phyloP scores from a whole-genome alignment of 2,797 vertebrate species.

The Linurgus olivaceus region DNA sequence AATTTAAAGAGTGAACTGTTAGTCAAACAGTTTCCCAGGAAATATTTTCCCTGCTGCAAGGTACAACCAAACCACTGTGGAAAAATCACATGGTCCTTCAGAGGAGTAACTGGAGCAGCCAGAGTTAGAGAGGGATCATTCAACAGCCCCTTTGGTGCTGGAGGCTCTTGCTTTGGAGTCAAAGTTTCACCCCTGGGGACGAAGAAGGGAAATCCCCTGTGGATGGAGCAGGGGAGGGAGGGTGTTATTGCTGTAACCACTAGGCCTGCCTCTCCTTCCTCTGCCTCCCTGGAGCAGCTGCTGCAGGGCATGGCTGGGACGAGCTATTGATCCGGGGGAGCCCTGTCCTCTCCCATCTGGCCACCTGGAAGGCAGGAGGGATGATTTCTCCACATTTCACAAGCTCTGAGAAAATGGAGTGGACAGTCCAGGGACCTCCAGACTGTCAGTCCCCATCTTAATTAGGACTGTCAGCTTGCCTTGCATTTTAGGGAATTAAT shows the following conservation, averaged over 20 bases:
- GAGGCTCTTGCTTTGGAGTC: neutral
- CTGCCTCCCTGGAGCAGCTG: neutral
- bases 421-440: neutral
- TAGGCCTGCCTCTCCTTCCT: neutral
- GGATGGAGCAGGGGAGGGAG: neutral
- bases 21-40: neutral
- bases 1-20: neutral
- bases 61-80: fast-evolving
- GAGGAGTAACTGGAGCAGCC: neutral
- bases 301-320: neutral
- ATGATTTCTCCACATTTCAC: neutral
- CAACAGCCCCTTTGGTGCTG: neutral
- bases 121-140: neutral
- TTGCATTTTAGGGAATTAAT: slow-evolving; percentile 35
- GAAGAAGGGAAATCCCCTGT: neutral
- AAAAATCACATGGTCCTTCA: neutral
- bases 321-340: neutral
- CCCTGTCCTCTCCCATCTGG: neutral
- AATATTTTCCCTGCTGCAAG: neutral
- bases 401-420: neutral
- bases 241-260: neutral
- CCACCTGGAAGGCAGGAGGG: neutral
- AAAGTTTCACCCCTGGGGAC: neutral
- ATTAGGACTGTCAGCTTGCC: slow-evolving; percentile 21
- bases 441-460: neutral